Percentiles rank a stretch among this genome's conserved stretches.
These are phyloP conservation scores for Melanotaenia pygmaea DNA, from an alignment of 2,797 vertebrate genomes.

Conservation along the genomic window DNA sequence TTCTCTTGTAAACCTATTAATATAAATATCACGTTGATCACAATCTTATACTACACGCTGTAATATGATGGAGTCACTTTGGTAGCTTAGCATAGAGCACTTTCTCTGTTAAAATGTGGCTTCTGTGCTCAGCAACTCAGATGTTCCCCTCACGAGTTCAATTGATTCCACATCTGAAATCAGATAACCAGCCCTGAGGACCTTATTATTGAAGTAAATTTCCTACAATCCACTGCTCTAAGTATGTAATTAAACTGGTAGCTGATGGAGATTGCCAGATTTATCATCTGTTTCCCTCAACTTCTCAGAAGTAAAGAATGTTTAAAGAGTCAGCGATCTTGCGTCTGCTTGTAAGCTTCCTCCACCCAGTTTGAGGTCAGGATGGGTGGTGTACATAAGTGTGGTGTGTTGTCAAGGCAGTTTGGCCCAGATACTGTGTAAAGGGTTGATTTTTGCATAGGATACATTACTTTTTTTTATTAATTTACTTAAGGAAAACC, in stretches of 20 bases:
- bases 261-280: constrained; percentile 35
- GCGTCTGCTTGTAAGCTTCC: constrained; percentile 10
- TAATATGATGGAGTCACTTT: neutral
- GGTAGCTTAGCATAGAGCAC: constrained; percentile 1
- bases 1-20: neutral
- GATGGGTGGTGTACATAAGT: constrained; percentile 21
- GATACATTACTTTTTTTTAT: neutral
- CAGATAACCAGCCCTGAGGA: constrained; percentile 27
- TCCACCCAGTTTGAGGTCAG: constrained; percentile 46
- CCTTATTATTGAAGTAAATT: constrained; percentile 48
- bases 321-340: constrained; percentile 16
- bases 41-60: neutral
- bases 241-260: constrained; percentile 45
- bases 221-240: constrained; percentile 30
- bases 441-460: constrained; percentile 13
- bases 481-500: neutral
- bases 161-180: constrained; percentile 26
- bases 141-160: constrained; percentile 1
- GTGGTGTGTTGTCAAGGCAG: constrained; percentile 24
- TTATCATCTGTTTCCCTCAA: constrained; percentile 2
- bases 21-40: neutral
- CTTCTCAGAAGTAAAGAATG: constrained; percentile 15
- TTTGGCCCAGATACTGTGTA: constrained; percentile 14
- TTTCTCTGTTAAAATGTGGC: constrained; percentile 5
- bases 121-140: neutral